Conservation (phyloP, 2,797 vertebrate genomes). For the Enteromius viviparus region DNA sequence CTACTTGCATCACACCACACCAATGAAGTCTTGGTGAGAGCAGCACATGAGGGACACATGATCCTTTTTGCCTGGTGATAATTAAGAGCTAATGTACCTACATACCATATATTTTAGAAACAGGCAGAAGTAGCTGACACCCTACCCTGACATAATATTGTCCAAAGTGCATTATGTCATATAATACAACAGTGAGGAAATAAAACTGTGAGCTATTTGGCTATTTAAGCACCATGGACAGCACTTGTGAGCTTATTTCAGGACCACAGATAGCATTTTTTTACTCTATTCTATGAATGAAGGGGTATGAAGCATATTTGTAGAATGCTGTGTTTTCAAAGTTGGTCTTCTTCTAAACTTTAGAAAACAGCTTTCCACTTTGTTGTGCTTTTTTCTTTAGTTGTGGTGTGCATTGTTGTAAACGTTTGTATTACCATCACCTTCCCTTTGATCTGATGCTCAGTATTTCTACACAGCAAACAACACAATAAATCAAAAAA, state of each 20-base stretch:
- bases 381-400: not conserved
- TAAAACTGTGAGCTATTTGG: not conserved
- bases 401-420: not conserved
- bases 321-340: not conserved
- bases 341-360: not conserved
- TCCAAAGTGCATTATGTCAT: constrained; percentile 24
- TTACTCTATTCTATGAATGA: not conserved
- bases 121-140: not conserved
- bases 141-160: constrained; percentile 13
- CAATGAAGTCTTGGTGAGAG: not conserved
- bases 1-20: constrained; percentile 12
- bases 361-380: not conserved
- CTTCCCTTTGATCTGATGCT: not conserved
- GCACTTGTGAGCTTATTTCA: not conserved
- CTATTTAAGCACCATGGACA: constrained; percentile 25
- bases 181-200: not conserved
- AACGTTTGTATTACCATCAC: not conserved
- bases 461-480: constrained; percentile 2
- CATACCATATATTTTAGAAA: constrained; percentile 2
- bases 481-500: constrained; percentile 17
- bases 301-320: not conserved
- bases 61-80: not conserved
- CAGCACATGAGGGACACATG: not conserved
- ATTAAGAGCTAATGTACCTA: constrained; percentile 20
- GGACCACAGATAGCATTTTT: not conserved